These are phyloP conservation scores for Parazoanthus swiftii DNA, from an alignment of 92 coral and sea anemone genomes.

Conservation along the genomic window DNA sequence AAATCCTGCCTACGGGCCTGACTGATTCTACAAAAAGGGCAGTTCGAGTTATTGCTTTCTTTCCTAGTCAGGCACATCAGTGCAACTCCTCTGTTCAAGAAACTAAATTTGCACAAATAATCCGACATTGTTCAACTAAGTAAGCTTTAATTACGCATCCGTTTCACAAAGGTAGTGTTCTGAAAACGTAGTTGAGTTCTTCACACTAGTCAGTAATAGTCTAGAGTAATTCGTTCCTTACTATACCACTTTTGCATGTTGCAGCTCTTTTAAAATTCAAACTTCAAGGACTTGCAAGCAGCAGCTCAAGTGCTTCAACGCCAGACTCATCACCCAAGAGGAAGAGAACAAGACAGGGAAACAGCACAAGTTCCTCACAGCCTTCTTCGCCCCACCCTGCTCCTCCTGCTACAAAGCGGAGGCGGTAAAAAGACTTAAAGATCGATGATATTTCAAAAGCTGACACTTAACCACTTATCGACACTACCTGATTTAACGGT, in stretches of 20 bases:
- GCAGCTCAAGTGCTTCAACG: conserved; percentile 81
- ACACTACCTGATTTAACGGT: not conserved
- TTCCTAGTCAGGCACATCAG: not conserved
- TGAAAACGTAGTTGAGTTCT: not conserved
- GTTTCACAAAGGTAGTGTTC: conserved; percentile 19
- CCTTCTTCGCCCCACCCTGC: conserved; percentile 97
- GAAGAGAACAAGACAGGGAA: conserved; percentile 94
- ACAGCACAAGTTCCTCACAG: conserved; percentile 96
- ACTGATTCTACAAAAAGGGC: conserved; percentile 5
- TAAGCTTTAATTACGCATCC: not conserved
- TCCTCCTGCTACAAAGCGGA: conserved; percentile 86
- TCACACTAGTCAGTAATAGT: conserved; percentile 7
- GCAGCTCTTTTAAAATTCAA: conserved; percentile 86
- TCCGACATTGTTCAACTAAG: not conserved
- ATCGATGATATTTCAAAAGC: too few relatives aligned
- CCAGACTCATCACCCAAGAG: conserved; percentile 99
- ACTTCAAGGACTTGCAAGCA: conserved; percentile 78
- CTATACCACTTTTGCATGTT: not conserved
- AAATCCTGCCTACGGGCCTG: too few relatives aligned
- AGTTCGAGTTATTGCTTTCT: not conserved
- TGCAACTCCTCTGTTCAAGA: not conserved
- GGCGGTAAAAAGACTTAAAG: conserved; percentile 62
- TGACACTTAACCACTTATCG: not conserved
- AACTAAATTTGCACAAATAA: not conserved
- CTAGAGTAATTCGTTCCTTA: too few relatives aligned